phyloP scores from a whole-genome alignment of 2,113 vertebrate species.

The Gnathonemus longibarbis region DNA sequence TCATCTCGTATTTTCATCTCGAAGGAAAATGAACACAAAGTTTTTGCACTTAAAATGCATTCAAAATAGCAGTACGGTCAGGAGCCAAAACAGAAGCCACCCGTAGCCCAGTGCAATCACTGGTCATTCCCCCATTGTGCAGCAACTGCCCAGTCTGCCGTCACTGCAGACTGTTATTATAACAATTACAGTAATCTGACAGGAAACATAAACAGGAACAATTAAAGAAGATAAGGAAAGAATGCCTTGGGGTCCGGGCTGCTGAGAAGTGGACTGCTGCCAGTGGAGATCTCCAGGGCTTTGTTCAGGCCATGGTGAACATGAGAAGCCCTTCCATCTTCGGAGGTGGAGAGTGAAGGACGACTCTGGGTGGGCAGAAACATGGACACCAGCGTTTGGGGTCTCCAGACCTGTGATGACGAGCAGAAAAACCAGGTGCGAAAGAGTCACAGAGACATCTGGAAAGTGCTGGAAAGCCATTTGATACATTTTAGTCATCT shows the following conservation, averaged over 20 bases:
- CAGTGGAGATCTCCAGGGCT: background rate
- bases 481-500: background rate
- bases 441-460: background rate
- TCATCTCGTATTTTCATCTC: background rate
- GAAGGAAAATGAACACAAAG: background rate
- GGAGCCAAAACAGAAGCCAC: constrained; percentile 2
- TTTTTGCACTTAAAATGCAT: background rate
- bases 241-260: constrained; percentile 18
- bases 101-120: background rate
- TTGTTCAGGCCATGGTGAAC: background rate
- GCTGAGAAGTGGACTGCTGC: constrained; percentile 5
- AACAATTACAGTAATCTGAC: constrained; percentile 49
- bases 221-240: constrained; percentile 50
- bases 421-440: background rate
- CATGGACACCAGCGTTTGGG: background rate
- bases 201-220: constrained; percentile 66
- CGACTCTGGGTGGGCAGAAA: background rate
- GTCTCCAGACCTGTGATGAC: background rate
- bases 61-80: background rate
- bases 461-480: background rate
- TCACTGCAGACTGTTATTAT: constrained; percentile 31
- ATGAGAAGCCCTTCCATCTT: background rate
- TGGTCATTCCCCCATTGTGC: constrained; percentile 14
- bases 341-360: constrained; percentile 5
- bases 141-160: constrained; percentile 12